Evolutionary conservation across 2,888 invertebrate species (phyloP).

Genomic region (Orchesellides sinensis): DNA sequence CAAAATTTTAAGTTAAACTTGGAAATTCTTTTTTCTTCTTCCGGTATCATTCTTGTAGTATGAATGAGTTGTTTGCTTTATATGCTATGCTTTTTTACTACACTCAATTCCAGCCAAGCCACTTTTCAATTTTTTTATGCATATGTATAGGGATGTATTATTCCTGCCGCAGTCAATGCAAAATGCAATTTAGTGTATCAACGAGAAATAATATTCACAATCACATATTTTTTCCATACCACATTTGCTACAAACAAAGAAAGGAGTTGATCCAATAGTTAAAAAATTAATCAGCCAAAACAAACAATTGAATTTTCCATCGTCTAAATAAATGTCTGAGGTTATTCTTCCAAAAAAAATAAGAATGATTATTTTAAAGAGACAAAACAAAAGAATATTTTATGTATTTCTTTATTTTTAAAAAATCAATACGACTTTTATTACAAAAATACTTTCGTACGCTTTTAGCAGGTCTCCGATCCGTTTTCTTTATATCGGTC

Average conservation of each 20-base stretch:
- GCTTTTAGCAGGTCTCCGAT: background rate
- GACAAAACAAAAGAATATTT: background rate
- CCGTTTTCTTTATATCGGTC: too few species aligned
- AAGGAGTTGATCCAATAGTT: too few species aligned
- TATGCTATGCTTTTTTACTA: background rate
- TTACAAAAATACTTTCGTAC: background rate
- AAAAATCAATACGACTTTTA: background rate
- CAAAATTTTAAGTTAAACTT: too few species aligned
- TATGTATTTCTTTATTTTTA: too few species aligned
- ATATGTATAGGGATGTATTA: background rate
- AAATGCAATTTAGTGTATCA: too few species aligned
- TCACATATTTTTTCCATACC: constrained; percentile 43
- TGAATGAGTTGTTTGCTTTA: background rate
- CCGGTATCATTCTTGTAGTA: background rate
- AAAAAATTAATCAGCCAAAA: constrained; percentile 50
- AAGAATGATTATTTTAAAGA: background rate
- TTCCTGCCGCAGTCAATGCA: constrained; percentile 62
- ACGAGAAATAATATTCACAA: background rate
- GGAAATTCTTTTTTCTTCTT: background rate
- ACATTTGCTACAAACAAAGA: too few species aligned
- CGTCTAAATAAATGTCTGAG: constrained; percentile 34
- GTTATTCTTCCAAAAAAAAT: constrained; percentile 33
- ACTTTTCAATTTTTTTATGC: too few species aligned
- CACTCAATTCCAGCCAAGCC: constrained; percentile 19
- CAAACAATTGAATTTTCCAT: constrained; percentile 26